Conservation (phyloP, 2,113 vertebrate species). For the Marmota flaviventris region DNA sequence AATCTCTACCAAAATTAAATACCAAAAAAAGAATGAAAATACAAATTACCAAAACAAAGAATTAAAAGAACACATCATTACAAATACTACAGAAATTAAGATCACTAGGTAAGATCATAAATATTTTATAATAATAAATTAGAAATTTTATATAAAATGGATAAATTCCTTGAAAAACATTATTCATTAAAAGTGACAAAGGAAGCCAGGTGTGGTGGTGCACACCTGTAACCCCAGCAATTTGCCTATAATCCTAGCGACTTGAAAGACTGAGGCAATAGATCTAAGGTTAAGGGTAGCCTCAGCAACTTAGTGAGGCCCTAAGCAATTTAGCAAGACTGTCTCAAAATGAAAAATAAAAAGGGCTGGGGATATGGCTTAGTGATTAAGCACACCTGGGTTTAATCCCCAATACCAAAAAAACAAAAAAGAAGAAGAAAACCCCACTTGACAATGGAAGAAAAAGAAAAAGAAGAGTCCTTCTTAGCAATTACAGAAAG, state of each 20-base stretch:
- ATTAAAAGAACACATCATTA: neutral
- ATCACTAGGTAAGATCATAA: neutral
- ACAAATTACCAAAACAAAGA: neutral
- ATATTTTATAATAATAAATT: neutral
- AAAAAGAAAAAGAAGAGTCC: neutral
- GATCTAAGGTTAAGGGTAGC: neutral
- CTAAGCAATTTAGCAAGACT: neutral
- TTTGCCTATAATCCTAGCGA: no score
- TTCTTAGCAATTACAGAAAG: neutral
- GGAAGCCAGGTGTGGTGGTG: neutral
- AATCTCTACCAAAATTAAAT: neutral
- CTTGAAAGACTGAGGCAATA: neutral
- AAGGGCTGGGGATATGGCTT: no score
- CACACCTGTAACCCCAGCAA: no score
- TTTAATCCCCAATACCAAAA: no score
- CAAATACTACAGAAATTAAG: neutral
- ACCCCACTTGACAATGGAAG: no score
- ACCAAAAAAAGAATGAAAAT: neutral
- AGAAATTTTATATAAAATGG: neutral
- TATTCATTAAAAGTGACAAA: neutral
- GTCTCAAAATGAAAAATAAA: neutral
- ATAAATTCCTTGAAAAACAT: neutral
- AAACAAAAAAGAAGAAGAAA: no score
- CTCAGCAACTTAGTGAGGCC: neutral
- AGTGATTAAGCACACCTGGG: no score